These are phyloP conservation scores for Euphydryas editha DNA, from an alignment of 2,888 invertebrate genomes.

Conservation along the genomic window DNA sequence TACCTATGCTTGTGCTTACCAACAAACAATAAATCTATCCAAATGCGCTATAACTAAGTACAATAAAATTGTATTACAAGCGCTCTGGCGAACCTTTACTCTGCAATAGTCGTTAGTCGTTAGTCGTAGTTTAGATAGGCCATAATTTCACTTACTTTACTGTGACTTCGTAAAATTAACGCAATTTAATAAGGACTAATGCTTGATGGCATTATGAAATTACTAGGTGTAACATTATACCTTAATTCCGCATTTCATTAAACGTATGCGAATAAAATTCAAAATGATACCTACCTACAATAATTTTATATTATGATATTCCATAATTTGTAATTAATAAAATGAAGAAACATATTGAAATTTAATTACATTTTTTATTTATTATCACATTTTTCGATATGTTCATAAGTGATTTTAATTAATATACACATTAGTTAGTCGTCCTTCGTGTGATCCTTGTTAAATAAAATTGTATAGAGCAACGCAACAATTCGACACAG, in stretches of 20 bases:
- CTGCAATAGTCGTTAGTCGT: constrained; percentile 38
- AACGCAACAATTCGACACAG: constrained; percentile 77
- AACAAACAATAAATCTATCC: constrained; percentile 42
- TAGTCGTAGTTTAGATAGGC: constrained; percentile 38
- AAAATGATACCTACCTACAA: neutral
- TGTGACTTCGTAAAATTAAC: constrained; percentile 36
- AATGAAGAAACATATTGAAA: neutral
- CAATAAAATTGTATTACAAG: constrained; percentile 45
- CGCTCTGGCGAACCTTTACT: constrained; percentile 39
- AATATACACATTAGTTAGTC: constrained; percentile 26
- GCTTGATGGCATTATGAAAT: neutral
- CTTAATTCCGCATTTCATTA: neutral
- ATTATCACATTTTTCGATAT: neutral
- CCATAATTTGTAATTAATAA: no score
- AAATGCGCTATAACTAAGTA: constrained; percentile 39
- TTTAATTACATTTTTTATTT: no score
- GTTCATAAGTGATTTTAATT: neutral
- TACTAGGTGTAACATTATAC: neutral
- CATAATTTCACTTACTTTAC: constrained; percentile 42
- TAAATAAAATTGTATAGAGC: constrained; percentile 67
- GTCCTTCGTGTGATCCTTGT: constrained; percentile 58
- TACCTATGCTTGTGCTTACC: constrained; percentile 41
- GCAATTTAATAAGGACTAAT: constrained; percentile 39
- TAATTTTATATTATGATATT: no score
- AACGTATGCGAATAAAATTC: no score